A percentile compares a stretch with the other conserved stretches of the same genome.
Conservation (phyloP, 1,140 invertebrate genomes). For the Ceratina japonica region DNA sequence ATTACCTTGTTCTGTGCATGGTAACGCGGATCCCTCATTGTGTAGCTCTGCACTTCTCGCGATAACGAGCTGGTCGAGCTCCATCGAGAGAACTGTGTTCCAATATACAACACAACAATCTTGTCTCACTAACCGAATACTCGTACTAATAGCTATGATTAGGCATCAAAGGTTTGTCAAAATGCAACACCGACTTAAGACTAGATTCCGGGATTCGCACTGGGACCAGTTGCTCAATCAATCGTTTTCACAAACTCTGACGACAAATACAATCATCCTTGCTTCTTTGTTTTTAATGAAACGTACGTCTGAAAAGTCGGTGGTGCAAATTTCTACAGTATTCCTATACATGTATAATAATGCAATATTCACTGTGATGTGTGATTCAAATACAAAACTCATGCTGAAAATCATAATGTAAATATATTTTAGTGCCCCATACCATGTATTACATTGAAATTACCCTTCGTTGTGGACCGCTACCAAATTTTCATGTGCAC, state of each 20-base stretch:
- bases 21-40: slow-evolving; percentile 78
- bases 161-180: slow-evolving; percentile 46
- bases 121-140: slow-evolving; percentile 72
- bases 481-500: not conserved
- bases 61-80: slow-evolving; percentile 83
- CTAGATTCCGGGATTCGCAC: no score
- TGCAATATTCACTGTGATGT: slow-evolving; percentile 1
- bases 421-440: slow-evolving; percentile 21
- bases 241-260: not conserved
- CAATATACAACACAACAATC: slow-evolving; percentile 79
- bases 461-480: not conserved
- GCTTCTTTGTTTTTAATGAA: not conserved
- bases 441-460: slow-evolving; percentile 8
- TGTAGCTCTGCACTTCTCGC: slow-evolving; percentile 83
- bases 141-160: slow-evolving; percentile 53
- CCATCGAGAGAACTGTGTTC: slow-evolving; percentile 82
- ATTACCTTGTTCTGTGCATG: slow-evolving; percentile 78
- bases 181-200: slow-evolving; percentile 40
- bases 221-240: no score
- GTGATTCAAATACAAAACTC: not conserved
- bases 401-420: slow-evolving; percentile 26
- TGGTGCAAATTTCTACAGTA: slow-evolving; percentile 18
- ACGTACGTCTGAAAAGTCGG: not conserved
- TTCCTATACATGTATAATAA: slow-evolving; percentile 8
- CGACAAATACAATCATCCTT: not conserved